phyloP scores from a whole-genome alignment of 2,797 vertebrate genomes.

The Myotis planiceps region DNA sequence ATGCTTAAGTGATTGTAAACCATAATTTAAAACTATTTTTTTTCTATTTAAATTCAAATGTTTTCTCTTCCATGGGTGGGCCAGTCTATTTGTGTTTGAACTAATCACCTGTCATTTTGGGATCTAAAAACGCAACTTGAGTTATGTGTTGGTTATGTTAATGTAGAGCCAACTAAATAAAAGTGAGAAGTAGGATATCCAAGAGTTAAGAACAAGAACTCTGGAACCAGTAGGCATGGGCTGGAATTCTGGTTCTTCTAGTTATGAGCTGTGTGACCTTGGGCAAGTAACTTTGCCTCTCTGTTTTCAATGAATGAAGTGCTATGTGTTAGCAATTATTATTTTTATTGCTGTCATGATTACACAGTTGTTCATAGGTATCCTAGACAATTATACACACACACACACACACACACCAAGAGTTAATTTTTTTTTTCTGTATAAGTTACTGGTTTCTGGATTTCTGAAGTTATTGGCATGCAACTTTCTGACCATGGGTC shows the following conservation, averaged over 20 bases:
- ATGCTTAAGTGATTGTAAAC: background rate
- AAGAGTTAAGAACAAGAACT: background rate
- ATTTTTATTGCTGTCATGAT: background rate
- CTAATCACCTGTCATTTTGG: background rate
- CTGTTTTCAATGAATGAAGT: background rate
- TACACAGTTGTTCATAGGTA: background rate
- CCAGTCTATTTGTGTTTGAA: background rate
- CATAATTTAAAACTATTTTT: background rate
- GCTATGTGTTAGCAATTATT: background rate
- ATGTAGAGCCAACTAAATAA: background rate
- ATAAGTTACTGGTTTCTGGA: background rate
- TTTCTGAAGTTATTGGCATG: background rate
- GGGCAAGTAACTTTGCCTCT: background rate
- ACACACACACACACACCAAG: background rate
- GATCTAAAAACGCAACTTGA: background rate
- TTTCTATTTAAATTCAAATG: background rate
- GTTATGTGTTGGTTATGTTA: background rate
- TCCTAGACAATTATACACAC: background rate
- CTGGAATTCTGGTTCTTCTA: background rate
- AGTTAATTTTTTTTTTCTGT: background rate
- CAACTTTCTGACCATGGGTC: background rate
- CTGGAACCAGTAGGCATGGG: background rate
- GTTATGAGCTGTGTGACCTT: background rate
- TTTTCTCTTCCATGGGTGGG: background rate
- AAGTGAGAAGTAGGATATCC: background rate